phyloP scores from a whole-genome alignment of 64 coral and sea anemone species.

The Orbicella faveolata region DNA sequence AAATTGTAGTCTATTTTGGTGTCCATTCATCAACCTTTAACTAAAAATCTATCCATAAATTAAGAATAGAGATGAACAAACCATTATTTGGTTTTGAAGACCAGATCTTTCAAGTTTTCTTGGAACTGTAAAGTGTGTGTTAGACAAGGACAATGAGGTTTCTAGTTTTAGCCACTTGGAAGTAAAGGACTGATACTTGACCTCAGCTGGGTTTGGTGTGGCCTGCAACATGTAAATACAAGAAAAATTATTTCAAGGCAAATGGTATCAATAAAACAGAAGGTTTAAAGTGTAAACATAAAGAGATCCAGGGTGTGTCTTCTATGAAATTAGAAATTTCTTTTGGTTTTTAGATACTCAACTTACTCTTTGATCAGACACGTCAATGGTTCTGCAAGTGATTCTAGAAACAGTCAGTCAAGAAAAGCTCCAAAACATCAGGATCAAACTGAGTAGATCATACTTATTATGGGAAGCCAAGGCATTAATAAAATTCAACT shows the following conservation, averaged over 20 bases:
- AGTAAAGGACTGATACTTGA: constrained; percentile 83
- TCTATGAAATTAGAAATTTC: not conserved
- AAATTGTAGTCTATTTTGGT: too few species aligned
- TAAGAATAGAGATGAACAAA: constrained; percentile 14
- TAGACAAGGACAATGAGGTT: constrained; percentile 33
- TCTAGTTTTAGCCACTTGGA: constrained; percentile 72
- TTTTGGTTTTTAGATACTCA: not conserved
- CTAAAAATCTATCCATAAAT: too few species aligned
- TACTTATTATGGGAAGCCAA: too few species aligned
- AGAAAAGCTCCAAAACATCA: not conserved
- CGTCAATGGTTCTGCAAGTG: constrained; percentile 75
- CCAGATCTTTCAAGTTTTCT: constrained; percentile 49
- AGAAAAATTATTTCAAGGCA: not conserved
- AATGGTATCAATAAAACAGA: not conserved
- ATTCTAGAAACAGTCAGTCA: constrained; percentile 47
- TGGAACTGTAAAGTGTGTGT: constrained; percentile 45
- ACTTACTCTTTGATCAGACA: constrained; percentile 79
- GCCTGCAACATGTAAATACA: constrained; percentile 39
- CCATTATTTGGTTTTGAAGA: constrained; percentile 65
- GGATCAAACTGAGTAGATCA: not conserved
- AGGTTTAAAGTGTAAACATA: not conserved
- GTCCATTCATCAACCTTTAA: too few species aligned
- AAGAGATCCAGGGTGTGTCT: not conserved
- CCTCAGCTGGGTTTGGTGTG: constrained; percentile 78
- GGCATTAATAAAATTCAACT: too few species aligned